These are phyloP conservation scores for Sebastes steindachneri DNA, from an alignment of 2,797 vertebrate species.

Conservation along the genomic window DNA sequence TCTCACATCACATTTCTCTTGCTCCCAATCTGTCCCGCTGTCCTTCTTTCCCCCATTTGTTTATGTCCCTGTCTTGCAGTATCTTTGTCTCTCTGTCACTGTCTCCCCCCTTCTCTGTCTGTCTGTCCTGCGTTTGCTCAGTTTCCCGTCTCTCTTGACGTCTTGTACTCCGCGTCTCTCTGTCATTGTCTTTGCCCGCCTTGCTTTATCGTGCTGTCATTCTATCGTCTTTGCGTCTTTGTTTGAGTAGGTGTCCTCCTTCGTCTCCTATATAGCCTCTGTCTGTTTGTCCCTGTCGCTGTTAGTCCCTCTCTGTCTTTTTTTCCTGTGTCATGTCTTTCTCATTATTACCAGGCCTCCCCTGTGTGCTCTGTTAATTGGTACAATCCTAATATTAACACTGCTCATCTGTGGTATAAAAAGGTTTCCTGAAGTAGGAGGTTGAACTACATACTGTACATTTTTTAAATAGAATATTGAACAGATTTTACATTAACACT, in stretches of 20 bases:
- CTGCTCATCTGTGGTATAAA: slow-evolving; percentile 57
- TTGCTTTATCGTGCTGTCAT: slow-evolving; percentile 31
- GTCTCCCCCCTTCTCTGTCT: neutral
- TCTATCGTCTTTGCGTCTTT: slow-evolving; percentile 12
- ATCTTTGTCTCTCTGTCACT: slow-evolving; percentile 26
- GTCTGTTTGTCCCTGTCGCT: slow-evolving; percentile 39
- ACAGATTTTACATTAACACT: neutral
- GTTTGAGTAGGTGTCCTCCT: slow-evolving; percentile 33
- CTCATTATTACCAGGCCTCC: slow-evolving; percentile 69
- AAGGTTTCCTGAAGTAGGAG: slow-evolving; percentile 51
- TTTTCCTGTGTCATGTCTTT: slow-evolving; percentile 43
- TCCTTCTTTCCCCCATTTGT: slow-evolving; percentile 36
- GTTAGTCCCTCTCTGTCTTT: slow-evolving; percentile 41
- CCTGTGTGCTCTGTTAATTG: slow-evolving; percentile 74
- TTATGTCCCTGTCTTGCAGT: slow-evolving; percentile 24
- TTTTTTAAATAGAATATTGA: slow-evolving; percentile 30
- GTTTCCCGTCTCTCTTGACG: slow-evolving; percentile 34
- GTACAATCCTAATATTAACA: slow-evolving; percentile 75
- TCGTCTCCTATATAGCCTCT: neutral
- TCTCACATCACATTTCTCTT: slow-evolving; percentile 28
- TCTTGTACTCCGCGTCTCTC: slow-evolving; percentile 38
- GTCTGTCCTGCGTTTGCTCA: slow-evolving; percentile 5
- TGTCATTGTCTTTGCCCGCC: slow-evolving; percentile 34
- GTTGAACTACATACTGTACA: slow-evolving; percentile 60
- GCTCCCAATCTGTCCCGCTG: slow-evolving; percentile 31